Evolutionary conservation across 2,797 vertebrate genomes (phyloP).

Genomic region (Cirrhinus molitorella): DNA sequence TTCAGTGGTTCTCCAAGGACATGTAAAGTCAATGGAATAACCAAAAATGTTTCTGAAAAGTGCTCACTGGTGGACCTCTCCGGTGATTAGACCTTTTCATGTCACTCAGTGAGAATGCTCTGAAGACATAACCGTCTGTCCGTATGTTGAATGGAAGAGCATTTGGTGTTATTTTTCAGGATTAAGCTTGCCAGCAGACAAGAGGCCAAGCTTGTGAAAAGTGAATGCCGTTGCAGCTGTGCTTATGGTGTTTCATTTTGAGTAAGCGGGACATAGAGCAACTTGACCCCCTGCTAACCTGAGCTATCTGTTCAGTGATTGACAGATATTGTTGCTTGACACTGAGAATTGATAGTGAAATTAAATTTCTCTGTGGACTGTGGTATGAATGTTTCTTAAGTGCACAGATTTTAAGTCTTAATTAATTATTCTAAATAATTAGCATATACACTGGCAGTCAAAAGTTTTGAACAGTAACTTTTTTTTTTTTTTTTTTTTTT

Average conservation of each 20-base stretch:
- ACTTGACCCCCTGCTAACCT: conserved; percentile 15
- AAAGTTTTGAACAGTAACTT: too few species aligned
- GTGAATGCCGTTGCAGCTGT: conserved; percentile 42
- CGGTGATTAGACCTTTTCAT: conserved; percentile 49
- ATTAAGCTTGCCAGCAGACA: conserved; percentile 39
- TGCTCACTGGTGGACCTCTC: conserved; percentile 31
- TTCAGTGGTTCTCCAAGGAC: conserved; percentile 54
- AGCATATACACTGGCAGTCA: too few species aligned
- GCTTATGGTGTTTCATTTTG: conserved; percentile 38
- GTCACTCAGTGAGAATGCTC: conserved; percentile 40
- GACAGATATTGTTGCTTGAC: conserved; percentile 10
- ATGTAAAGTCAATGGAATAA: conserved; percentile 52
- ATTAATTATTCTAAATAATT: not conserved
- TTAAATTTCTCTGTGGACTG: not conserved
- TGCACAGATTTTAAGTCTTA: not conserved
- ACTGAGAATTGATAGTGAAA: not conserved
- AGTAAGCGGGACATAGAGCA: not conserved
- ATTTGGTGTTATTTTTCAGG: conserved; percentile 46
- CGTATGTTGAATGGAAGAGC: conserved; percentile 30
- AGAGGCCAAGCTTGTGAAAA: conserved; percentile 54
- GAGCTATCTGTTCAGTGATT: conserved; percentile 9
- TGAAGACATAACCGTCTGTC: conserved; percentile 46
- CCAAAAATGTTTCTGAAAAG: conserved; percentile 53
- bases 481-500: too few species aligned
- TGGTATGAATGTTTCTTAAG: not conserved